A percentile compares a stretch with the other conserved stretches of the same genome.
phyloP scores from a whole-genome alignment of 2,888 invertebrate genomes.

The Nyleta sp. region DNA sequence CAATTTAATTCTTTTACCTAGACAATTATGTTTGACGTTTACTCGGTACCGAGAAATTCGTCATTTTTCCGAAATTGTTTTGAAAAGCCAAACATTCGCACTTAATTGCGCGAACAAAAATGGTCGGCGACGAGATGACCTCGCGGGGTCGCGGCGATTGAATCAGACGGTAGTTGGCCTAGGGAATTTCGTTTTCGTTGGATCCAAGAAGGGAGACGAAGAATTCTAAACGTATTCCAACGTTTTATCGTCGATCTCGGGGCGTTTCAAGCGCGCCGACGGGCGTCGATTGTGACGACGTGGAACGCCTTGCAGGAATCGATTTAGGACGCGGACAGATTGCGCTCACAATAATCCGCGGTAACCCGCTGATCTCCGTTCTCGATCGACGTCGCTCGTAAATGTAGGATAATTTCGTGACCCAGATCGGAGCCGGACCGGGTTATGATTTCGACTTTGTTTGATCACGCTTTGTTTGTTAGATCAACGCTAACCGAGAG shows the following conservation, averaged over 20 bases:
- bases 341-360: conserved; percentile 47
- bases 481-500: conserved; percentile 6
- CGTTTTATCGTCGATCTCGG: conserved; percentile 36
- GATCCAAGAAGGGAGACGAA: conserved; percentile 7
- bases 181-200: conserved; percentile 20
- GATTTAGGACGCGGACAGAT: conserved; percentile 34
- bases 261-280: conserved; percentile 27
- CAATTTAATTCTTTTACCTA: no score
- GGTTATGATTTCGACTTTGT: conserved; percentile 42
- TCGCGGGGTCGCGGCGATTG: no score
- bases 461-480: conserved; percentile 39
- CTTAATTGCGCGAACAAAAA: background rate
- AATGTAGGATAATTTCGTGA: conserved; percentile 48
- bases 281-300: conserved; percentile 14
- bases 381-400: conserved; percentile 32
- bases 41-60: no score
- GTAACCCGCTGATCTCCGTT: conserved; percentile 37
- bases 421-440: conserved; percentile 50
- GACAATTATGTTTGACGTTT: no score
- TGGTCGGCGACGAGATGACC: no score
- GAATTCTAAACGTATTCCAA: conserved; percentile 27
- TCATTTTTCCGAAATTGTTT: no score
- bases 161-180: conserved; percentile 55
- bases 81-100: no score
- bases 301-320: conserved; percentile 39